These are phyloP conservation scores for Drosophila suboccidentalis DNA, from an alignment of 2,888 invertebrate species.

Conservation along the genomic window DNA sequence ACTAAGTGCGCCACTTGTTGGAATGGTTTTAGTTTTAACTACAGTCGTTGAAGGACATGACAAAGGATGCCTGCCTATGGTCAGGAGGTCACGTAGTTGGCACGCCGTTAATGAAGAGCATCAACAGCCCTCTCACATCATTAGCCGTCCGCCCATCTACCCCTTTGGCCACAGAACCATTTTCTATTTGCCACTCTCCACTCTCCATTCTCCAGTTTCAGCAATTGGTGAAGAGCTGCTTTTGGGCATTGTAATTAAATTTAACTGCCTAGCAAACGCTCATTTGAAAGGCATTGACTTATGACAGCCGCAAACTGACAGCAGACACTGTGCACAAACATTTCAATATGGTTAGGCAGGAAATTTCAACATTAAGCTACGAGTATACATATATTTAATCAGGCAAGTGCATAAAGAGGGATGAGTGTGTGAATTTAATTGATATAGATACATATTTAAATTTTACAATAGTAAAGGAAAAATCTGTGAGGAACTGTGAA, in stretches of 20 bases:
- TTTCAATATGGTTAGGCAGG: conserved; percentile 6
- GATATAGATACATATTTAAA: neutral
- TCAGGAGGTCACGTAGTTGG: conserved; percentile 64
- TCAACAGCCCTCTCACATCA: conserved; percentile 59
- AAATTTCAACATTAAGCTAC: neutral
- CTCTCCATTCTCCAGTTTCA: conserved; percentile 60
- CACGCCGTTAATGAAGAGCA: conserved; percentile 61
- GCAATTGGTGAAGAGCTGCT: conserved; percentile 46
- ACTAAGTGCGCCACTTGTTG: conserved; percentile 65
- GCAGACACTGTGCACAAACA: conserved; percentile 38
- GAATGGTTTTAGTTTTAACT: conserved; percentile 39
- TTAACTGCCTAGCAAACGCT: conserved; percentile 59
- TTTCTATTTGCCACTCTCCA: conserved; percentile 42
- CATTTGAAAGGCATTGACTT: conserved; percentile 41
- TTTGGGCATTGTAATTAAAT: conserved; percentile 75
- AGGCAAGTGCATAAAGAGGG: neutral
- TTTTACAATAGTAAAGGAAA: too few species aligned
- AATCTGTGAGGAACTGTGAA: too few species aligned
- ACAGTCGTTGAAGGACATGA: conserved; percentile 41
- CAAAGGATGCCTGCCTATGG: conserved; percentile 23
- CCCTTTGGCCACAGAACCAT: neutral
- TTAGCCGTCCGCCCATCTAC: conserved; percentile 36
- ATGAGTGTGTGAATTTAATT: neutral
- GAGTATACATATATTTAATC: too few species aligned
- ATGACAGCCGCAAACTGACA: conserved; percentile 33